Evolutionary conservation across 2,888 invertebrate genomes (phyloP), one percentile per base, ranked within the genome.

Genomic region (Leptinotarsa rubiginosa): DNA sequence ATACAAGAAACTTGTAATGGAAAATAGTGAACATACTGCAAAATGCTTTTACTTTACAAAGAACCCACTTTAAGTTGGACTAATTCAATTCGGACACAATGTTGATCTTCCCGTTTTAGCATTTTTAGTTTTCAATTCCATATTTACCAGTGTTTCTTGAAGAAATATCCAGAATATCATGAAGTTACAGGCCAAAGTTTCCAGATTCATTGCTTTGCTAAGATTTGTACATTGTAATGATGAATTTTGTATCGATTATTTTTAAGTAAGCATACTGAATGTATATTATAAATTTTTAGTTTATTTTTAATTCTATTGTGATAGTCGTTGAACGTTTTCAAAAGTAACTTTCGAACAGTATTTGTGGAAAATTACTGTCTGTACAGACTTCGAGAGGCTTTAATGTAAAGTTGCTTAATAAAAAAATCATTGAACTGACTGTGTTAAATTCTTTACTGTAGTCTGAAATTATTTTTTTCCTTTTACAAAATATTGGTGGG

Each of bases 321-420:
- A 68, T 54, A 75, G 74, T 59, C 75, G 77, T 78, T 76, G 66
- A 31, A 73, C 75, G 77, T 79, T 79, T 74, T 75, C 67, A 72
- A 67, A 69, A 75, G 70, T 75, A 67, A 74, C 74, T 18, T 70
- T 69, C 22, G n/a, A 31, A 20, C 18, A 64, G 70, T 77, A 79
- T 80, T 77, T 77, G 77, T 79, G 83, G 84, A 85, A 85, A 82
- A 84, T 86, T 87, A 87, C 86, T 81, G 84, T 84, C 82, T 87
- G 87, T 87, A 87, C 87, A 87, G 87, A 86, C 86, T 87, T 83
- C 86, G 83, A 86, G 83, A 84, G 84, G 87, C 87, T 87, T 87
- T 86, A 85, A 85, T 87, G 87, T 87, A 87, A 87, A 86, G 86
- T 87, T 87, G 87, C 87, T 87, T 87, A 86, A 87, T 86, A 85